Percentiles rank a stretch among this genome's conserved stretches.
Evolutionary conservation across 2,888 invertebrate species (phyloP).

Genomic region (Bellardia bayeri): DNA sequence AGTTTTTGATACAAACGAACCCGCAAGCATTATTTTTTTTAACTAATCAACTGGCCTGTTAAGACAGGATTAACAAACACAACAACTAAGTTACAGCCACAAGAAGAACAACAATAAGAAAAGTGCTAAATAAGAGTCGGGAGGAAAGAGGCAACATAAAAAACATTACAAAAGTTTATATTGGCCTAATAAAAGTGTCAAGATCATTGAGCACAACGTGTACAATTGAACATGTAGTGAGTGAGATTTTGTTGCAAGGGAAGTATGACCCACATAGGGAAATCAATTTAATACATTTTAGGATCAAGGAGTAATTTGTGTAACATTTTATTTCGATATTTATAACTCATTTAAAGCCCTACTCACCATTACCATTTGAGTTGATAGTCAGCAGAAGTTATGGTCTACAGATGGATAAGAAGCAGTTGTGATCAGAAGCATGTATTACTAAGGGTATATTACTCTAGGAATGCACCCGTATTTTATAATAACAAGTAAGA

Average conservation of each 20-base stretch:
- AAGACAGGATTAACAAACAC: slow-evolving; percentile 60
- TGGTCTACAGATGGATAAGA: too few relatives aligned
- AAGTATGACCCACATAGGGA: slow-evolving; percentile 12
- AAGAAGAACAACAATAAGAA: slow-evolving; percentile 18
- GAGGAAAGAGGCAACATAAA: background rate
- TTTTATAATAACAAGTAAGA: too few relatives aligned
- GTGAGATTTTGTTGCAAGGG: slow-evolving; percentile 15
- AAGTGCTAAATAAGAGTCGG: background rate
- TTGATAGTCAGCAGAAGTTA: too few relatives aligned
- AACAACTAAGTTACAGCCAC: slow-evolving; percentile 25
- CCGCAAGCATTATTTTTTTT: slow-evolving; percentile 60
- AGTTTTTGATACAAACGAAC: slow-evolving; percentile 47
- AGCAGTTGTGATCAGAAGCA: too few relatives aligned
- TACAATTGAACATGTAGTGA: slow-evolving; percentile 55
- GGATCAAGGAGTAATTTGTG: too few relatives aligned
- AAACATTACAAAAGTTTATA: slow-evolving; percentile 64
- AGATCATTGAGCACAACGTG: slow-evolving; percentile 67
- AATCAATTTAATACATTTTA: too few relatives aligned
- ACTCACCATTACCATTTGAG: too few relatives aligned
- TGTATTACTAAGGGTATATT: too few relatives aligned
- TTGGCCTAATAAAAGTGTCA: slow-evolving; percentile 73
- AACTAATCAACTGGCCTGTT: slow-evolving; percentile 68
- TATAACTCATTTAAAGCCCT: too few relatives aligned
- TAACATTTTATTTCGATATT: too few relatives aligned
- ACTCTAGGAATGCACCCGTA: too few relatives aligned